A percentile compares a stretch with the other conserved stretches of the same genome.
Evolutionary conservation across 2,797 vertebrate genomes (phyloP).

Genomic region (Melanogrammus aeglefinus): DNA sequence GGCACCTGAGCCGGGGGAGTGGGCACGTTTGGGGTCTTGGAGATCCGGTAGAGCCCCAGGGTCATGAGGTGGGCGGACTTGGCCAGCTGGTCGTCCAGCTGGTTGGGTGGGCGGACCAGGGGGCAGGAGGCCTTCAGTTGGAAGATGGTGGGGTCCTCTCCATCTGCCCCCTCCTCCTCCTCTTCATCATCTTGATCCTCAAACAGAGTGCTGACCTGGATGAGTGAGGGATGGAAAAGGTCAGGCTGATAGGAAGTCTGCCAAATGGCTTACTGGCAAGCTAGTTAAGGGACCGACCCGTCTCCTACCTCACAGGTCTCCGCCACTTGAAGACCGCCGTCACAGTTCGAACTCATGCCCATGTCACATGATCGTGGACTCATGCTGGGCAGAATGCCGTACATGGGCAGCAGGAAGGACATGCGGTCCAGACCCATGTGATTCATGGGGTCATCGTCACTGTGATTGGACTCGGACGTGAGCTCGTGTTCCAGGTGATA

Average conservation of each 20-base stretch:
- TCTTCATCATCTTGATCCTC: slow-evolving; percentile 48
- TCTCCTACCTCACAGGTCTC: slow-evolving; percentile 66
- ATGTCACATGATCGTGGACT: slow-evolving; percentile 60
- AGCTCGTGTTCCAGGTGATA: slow-evolving; percentile 50
- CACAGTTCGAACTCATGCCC: slow-evolving; percentile 37
- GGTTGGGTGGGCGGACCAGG: slow-evolving; percentile 24
- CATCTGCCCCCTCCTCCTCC: background rate
- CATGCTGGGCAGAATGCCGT: slow-evolving; percentile 64
- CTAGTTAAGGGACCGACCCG: background rate
- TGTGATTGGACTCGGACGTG: slow-evolving; percentile 54
- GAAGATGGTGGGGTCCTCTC: background rate
- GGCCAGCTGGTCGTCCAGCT: slow-evolving; percentile 64
- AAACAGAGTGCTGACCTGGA: slow-evolving; percentile 71
- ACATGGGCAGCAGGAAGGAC: slow-evolving; percentile 61
- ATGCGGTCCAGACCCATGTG: slow-evolving; percentile 39
- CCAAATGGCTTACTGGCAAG: background rate
- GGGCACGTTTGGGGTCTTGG: background rate
- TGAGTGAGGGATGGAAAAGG: background rate
- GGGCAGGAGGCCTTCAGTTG: background rate
- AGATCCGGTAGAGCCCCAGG: slow-evolving; percentile 56
- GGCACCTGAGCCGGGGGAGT: background rate
- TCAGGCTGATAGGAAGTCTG: background rate
- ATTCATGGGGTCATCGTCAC: slow-evolving; percentile 55
- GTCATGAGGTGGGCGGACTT: slow-evolving; percentile 73
- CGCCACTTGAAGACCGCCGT: slow-evolving; percentile 46